A percentile compares a stretch with the other conserved stretches of the same genome.
These are phyloP conservation scores for Drosophila bifasciata DNA, from an alignment of 1,140 invertebrate species.

Conservation along the genomic window DNA sequence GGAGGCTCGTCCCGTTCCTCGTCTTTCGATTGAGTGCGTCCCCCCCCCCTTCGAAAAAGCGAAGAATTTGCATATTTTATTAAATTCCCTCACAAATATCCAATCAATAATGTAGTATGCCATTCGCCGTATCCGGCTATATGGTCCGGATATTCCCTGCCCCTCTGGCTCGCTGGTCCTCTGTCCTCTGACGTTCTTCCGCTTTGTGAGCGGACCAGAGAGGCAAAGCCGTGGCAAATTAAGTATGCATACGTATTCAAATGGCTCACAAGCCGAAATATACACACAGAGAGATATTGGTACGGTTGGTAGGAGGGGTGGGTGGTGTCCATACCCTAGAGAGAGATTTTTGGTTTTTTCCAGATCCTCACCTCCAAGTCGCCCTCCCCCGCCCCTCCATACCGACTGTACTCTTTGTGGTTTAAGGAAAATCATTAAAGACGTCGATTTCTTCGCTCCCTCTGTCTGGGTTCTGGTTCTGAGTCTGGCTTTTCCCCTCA, in stretches of 20 bases:
- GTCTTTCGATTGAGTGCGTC: constrained; percentile 60
- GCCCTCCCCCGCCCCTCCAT: neutral
- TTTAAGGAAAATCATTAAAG: constrained; percentile 71
- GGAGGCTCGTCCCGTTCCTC: constrained; percentile 22
- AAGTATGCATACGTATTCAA: constrained; percentile 82
- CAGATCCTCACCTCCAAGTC: constrained; percentile 41
- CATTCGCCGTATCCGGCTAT: constrained; percentile 51
- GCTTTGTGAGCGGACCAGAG: constrained; percentile 33
- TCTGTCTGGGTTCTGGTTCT: constrained; percentile 7
- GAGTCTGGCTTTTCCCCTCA: constrained; percentile 37
- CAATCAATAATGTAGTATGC: constrained; percentile 80
- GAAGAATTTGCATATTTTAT: constrained; percentile 79
- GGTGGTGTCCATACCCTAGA: constrained; percentile 51
- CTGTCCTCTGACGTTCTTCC: no score
- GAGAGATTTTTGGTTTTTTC: constrained; percentile 77
- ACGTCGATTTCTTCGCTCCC: constrained; percentile 23
- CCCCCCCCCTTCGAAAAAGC: constrained; percentile 47
- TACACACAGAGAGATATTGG: constrained; percentile 59
- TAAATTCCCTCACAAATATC: constrained; percentile 80
- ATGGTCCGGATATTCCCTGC: constrained; percentile 2
- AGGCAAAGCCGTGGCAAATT: constrained; percentile 76
- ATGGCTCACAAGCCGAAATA: constrained; percentile 68
- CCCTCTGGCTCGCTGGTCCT: neutral
- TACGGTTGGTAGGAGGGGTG: constrained; percentile 3
- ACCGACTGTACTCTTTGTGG: constrained; percentile 54